Evolutionary conservation across 2,113 vertebrate species (phyloP), one percentile per base, ranked within the genome.

Genomic region (Pseudopodoces humilis): DNA sequence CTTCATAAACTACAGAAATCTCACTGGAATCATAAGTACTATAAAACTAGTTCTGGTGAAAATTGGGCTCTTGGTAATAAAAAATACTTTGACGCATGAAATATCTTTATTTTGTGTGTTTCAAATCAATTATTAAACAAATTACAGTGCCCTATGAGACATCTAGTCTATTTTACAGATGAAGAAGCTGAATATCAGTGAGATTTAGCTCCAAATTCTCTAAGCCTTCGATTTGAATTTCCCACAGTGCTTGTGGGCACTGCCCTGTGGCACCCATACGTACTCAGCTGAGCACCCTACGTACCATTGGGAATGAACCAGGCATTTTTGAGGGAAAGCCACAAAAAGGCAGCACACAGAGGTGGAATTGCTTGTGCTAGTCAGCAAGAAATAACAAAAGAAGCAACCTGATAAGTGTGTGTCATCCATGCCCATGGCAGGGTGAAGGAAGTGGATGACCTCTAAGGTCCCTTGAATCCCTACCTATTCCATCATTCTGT

Each of bases 81-180:
- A 56, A 39, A 68, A 25, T 85, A 49, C 58, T 91, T 92, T 89
- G 62, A 71, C 19, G 88, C 35, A 78, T 81, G 60, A 91, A 95
- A 84, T 92, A 68, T 59, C 74, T 87, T 84, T 91, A 92, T 94
- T 92, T 52, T 44, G 16, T 74, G 52, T 59, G 47, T 87, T 53
- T 91, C 80, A 81, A 84, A 95, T 92, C 39, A 78, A 84, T 89
- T 94, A 89, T 89, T 95, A 64, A 87, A 91, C 24, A 59, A 56
- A 82, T 89, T 85, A 49, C 49, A 63, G 35, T 76, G 39, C 58
- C 81, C 65, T 55, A 2, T 58, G 90, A 92, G 69, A 85, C 44
- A 68, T 55, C 44, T 78, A 67, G 31, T 67, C 74, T 82, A 43
- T 94, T 89, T 91, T 85, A 49, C 27, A 79, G 81, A 64, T 58